Evolutionary conservation across 2,797 vertebrate species (phyloP).

Genomic region (Toxotes lorentzi): DNA sequence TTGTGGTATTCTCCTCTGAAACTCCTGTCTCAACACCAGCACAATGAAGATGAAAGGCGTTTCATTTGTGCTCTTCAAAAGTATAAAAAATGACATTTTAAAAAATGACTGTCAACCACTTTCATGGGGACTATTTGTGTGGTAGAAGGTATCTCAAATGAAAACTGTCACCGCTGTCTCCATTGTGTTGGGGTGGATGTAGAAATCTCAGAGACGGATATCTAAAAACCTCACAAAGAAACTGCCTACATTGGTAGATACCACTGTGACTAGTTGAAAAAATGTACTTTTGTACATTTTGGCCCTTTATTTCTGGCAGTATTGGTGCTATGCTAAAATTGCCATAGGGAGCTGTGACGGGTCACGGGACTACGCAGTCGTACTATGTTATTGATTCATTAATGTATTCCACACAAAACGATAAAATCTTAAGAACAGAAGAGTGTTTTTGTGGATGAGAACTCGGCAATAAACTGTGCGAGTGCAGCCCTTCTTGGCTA

Average conservation of each 20-base stretch:
- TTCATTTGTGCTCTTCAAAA: neutral
- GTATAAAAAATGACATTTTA: neutral
- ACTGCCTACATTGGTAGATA: neutral
- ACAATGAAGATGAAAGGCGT: slow-evolving; percentile 1
- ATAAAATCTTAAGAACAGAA: neutral
- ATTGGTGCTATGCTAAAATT: neutral
- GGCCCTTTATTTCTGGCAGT: neutral
- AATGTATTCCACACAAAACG: neutral
- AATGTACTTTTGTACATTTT: neutral
- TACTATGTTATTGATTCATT: neutral
- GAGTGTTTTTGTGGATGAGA: slow-evolving; percentile 2
- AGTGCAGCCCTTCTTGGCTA: neutral
- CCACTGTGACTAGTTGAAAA: neutral
- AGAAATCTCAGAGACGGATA: neutral
- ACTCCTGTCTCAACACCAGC: neutral
- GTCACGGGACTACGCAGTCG: neutral
- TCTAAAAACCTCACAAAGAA: neutral
- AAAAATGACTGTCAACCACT: neutral
- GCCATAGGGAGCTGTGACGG: neutral
- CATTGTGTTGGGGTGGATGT: neutral
- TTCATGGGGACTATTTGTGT: neutral
- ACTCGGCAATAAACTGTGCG: slow-evolving; percentile 10
- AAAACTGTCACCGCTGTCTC: neutral
- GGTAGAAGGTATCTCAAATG: neutral
- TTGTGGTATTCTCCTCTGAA: slow-evolving; percentile 1